Evolutionary conservation across 2,797 vertebrate species (phyloP).

Genomic region (Phataginus tricuspis): DNA sequence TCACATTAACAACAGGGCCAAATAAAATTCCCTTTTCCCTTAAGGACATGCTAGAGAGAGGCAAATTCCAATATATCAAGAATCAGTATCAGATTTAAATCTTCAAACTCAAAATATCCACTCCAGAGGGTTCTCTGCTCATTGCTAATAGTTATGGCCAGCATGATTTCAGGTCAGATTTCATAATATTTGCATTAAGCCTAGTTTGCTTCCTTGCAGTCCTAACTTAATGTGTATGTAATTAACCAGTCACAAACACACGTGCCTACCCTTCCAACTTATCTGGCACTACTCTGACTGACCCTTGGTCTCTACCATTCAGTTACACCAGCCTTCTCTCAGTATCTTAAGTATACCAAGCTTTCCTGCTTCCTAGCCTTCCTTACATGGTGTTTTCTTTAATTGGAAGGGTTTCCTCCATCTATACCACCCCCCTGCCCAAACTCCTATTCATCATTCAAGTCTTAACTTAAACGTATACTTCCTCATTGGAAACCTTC

Average conservation of each 20-base stretch:
- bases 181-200: not conserved
- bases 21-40: constrained; percentile 31
- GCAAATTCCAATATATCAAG: constrained; percentile 21
- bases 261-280: not conserved
- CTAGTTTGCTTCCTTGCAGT: not conserved
- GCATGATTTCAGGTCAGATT: not conserved
- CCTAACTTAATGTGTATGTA: not conserved
- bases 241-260: not conserved
- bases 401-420: not conserved
- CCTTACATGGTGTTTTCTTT: not conserved
- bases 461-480: not conserved
- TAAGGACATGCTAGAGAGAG: not conserved
- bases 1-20: not conserved
- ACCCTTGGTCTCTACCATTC: not conserved
- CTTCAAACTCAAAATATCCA: constrained; percentile 42
- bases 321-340: not conserved
- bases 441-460: not conserved
- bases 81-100: constrained; percentile 42
- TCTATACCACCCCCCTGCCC: not conserved
- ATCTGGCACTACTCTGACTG: not conserved
- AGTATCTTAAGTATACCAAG: not conserved
- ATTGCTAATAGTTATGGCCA: not conserved
- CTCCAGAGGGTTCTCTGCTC: not conserved
- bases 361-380: not conserved
- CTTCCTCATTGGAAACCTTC: not conserved